phyloP scores from a whole-genome alignment of 2,113 vertebrate genomes.

The Gallinago undulata region DNA sequence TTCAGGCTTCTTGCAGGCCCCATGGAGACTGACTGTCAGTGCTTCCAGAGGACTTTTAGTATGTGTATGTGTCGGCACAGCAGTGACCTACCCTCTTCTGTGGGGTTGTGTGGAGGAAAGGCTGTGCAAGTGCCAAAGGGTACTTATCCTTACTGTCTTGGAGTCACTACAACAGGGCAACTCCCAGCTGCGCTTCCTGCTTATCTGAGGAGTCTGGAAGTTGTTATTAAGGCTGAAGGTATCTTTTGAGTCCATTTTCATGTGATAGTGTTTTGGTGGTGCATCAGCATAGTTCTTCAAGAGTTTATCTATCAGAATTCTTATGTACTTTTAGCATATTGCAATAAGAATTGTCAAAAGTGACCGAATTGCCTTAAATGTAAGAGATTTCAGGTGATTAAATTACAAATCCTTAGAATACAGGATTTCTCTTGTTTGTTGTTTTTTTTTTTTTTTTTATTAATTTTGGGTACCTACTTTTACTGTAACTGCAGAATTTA shows the following conservation, averaged over 20 bases:
- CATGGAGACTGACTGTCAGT: fast-evolving
- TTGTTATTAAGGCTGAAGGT: neutral
- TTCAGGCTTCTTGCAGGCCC: neutral
- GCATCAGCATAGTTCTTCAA: neutral
- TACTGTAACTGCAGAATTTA: neutral
- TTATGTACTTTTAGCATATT: neutral
- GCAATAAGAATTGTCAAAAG: neutral
- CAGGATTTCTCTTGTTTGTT: neutral
- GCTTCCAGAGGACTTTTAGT: neutral
- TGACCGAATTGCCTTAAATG: neutral
- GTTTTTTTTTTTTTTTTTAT: neutral
- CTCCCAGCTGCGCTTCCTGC: neutral
- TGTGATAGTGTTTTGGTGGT: neutral
- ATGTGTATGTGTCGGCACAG: neutral
- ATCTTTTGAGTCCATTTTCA: neutral
- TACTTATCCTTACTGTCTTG: neutral
- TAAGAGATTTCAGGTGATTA: neutral
- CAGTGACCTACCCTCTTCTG: neutral
- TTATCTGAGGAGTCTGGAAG: neutral
- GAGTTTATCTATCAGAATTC: neutral
- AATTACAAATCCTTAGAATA: neutral
- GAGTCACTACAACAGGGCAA: fast-evolving
- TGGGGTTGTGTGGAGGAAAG: neutral
- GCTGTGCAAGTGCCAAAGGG: neutral
- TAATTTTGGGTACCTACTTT: neutral